These are phyloP conservation scores for Brassicogethes aeneus DNA, from an alignment of 2,888 invertebrate species.

Conservation along the genomic window DNA sequence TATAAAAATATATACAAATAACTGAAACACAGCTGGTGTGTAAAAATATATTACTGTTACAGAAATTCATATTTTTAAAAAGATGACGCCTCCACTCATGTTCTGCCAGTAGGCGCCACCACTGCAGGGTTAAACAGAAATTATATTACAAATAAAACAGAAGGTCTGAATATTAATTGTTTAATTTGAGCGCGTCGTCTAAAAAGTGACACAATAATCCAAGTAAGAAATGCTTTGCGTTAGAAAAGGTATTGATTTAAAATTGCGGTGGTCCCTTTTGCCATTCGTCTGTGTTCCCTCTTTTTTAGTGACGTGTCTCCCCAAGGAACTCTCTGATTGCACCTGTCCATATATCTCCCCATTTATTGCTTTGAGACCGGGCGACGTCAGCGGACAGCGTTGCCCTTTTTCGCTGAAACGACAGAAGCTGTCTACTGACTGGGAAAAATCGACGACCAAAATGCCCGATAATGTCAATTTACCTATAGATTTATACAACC, in stretches of 20 bases:
- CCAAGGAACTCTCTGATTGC: slow-evolving; percentile 39
- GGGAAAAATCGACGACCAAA: slow-evolving; percentile 31
- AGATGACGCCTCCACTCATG: too few relatives aligned
- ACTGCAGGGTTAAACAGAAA: too few relatives aligned
- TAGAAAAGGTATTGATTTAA: slow-evolving; percentile 37
- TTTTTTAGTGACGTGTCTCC: slow-evolving; percentile 39
- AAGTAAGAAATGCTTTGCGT: slow-evolving; percentile 2
- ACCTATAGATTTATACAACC: slow-evolving; percentile 38
- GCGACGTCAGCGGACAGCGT: slow-evolving; percentile 24
- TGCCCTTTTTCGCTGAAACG: slow-evolving; percentile 36
- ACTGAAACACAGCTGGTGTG: too few relatives aligned
- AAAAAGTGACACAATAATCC: too few relatives aligned
- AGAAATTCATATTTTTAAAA: too few relatives aligned
- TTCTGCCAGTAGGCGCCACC: too few relatives aligned
- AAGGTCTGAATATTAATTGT: too few relatives aligned
- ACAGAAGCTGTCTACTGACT: slow-evolving; percentile 33
- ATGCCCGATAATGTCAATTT: slow-evolving; percentile 36
- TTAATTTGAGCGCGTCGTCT: too few relatives aligned
- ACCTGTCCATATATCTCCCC: slow-evolving; percentile 40
- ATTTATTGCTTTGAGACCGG: slow-evolving; percentile 30
- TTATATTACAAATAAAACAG: neutral
- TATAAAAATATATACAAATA: too few relatives aligned
- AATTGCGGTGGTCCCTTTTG: slow-evolving; percentile 37
- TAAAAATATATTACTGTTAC: too few relatives aligned
- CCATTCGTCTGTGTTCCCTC: slow-evolving; percentile 34